A percentile compares a stretch with the other conserved stretches of the same genome.
These are phyloP conservation scores for Eutolmus rufibarbis DNA, from an alignment of 2,888 invertebrate genomes.

Conservation along the genomic window DNA sequence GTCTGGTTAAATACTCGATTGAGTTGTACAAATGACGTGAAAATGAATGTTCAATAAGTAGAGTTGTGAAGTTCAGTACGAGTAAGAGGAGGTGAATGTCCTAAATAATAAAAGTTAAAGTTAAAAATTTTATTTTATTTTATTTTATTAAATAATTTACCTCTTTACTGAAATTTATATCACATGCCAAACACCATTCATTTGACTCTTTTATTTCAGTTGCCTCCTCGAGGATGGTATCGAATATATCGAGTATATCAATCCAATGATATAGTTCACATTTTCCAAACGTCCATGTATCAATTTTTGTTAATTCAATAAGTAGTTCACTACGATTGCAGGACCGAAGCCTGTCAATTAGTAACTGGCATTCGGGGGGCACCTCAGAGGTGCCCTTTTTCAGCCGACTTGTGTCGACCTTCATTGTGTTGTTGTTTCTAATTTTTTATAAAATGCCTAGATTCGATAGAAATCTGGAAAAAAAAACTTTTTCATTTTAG, in stretches of 20 bases:
- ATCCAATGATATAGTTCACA: slow-evolving; percentile 89
- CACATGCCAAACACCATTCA: slow-evolving; percentile 70
- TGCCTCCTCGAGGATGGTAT: slow-evolving; percentile 78
- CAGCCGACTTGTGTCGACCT: slow-evolving; percentile 80
- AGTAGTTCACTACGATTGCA: slow-evolving; percentile 72
- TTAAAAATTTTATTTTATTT: neutral
- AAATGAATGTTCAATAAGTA: slow-evolving; percentile 86
- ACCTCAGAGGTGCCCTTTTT: slow-evolving; percentile 86
- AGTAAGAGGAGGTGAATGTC: slow-evolving; percentile 75
- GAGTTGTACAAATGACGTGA: slow-evolving; percentile 87
- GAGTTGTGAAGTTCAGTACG: slow-evolving; percentile 81
- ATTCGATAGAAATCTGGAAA: neutral
- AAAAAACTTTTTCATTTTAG: no score
- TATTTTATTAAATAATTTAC: slow-evolving; percentile 57
- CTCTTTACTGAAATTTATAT: slow-evolving; percentile 70
- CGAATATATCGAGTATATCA: slow-evolving; percentile 79
- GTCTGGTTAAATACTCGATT: slow-evolving; percentile 80
- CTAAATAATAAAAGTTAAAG: slow-evolving; percentile 59
- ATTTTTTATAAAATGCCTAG: neutral
- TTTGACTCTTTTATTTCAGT: slow-evolving; percentile 60
- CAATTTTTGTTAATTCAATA: slow-evolving; percentile 74
- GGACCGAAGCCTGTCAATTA: slow-evolving; percentile 76
- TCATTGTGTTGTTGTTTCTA: slow-evolving; percentile 66
- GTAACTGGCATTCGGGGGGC: slow-evolving; percentile 77
- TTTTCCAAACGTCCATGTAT: slow-evolving; percentile 85